Percentiles rank a stretch among this genome's conserved stretches.
phyloP scores from a whole-genome alignment of 64 coral and sea anemone genomes.

The Anthopleura sola region DNA sequence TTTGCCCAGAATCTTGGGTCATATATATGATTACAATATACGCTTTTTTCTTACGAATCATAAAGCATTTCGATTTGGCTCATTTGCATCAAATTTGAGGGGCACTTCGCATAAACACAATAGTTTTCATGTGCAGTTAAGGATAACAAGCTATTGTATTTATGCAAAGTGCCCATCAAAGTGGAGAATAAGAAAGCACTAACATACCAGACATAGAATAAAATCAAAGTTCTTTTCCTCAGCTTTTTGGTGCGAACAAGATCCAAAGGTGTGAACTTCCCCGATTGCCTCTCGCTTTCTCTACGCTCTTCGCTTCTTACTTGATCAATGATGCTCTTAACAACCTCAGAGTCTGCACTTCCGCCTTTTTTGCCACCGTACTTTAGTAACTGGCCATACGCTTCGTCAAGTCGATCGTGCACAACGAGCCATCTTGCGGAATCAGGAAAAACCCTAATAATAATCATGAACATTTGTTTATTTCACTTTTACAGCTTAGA shows the following conservation, averaged over 20 bases:
- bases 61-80: too few species aligned
- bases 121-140: too few species aligned
- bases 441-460: slow-evolving; percentile 17
- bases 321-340: not conserved
- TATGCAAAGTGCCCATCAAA: too few species aligned
- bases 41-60: too few species aligned
- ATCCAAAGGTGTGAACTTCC: not conserved
- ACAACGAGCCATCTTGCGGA: slow-evolving; percentile 32
- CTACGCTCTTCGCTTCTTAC: not conserved
- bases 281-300: not conserved
- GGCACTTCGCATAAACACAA: too few species aligned
- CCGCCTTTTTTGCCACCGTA: slow-evolving; percentile 5
- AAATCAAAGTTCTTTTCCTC: slow-evolving; percentile 17
- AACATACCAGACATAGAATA: slow-evolving; percentile 33
- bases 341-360: not conserved
- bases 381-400: not conserved
- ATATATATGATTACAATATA: too few species aligned
- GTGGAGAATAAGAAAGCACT: too few species aligned
- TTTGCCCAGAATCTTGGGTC: too few species aligned
- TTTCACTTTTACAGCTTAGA: not conserved
- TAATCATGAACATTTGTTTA: not conserved
- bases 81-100: too few species aligned
- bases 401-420: not conserved
- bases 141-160: too few species aligned
- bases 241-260: slow-evolving; percentile 21